These are phyloP conservation scores for Cryptophagus acutangulus DNA, from an alignment of 2,888 invertebrate species.

Conservation along the genomic window DNA sequence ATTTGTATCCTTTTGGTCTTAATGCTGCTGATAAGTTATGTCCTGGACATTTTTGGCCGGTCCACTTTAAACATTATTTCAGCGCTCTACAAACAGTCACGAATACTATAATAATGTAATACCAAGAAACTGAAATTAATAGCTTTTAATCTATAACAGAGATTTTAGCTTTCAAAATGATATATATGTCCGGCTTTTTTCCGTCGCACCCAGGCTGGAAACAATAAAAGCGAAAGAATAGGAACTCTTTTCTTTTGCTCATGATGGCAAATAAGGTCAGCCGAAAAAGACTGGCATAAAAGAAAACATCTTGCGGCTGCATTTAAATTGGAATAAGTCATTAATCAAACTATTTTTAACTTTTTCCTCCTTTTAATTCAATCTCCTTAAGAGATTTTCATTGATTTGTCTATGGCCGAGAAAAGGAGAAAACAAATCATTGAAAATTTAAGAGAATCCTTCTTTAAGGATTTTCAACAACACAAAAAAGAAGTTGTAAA, in stretches of 20 bases:
- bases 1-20: too few species aligned
- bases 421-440: too few species aligned
- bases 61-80: too few species aligned
- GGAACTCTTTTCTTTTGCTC: conserved; percentile 2
- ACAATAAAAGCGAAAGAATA: conserved; percentile 1
- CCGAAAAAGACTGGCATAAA: not conserved
- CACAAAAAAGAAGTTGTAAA: not conserved
- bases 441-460: not conserved
- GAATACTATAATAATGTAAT: too few species aligned
- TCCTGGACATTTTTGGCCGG: too few species aligned
- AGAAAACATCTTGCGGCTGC: not conserved
- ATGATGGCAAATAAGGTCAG: not conserved
- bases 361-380: too few species aligned
- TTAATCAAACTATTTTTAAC: too few species aligned
- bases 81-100: too few species aligned
- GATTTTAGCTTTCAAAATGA: conserved; percentile 6
- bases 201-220: not conserved
- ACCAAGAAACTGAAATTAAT: conserved; percentile 3
- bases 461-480: not conserved
- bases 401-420: too few species aligned
- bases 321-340: not conserved
- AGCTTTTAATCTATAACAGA: conserved; percentile 4
- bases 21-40: too few species aligned
- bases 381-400: too few species aligned
- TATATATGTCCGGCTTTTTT: conserved; percentile 1